Conservation (phyloP, 1,140 invertebrate genomes). For the Lanistes nyassanus region DNA sequence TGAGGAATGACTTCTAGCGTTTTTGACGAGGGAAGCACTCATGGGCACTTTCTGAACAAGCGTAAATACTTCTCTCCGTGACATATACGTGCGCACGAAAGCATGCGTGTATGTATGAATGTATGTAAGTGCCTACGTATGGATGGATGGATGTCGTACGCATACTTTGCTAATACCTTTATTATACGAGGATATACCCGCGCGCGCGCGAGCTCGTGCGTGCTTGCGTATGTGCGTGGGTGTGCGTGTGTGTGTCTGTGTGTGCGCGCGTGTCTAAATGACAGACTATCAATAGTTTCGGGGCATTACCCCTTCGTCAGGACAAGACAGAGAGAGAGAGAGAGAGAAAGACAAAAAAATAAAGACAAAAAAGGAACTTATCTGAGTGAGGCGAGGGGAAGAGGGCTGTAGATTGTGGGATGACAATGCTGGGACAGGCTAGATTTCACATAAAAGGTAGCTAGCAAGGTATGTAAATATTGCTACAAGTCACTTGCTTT, state of each 20-base stretch:
- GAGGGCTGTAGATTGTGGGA: neutral
- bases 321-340: too few relatives aligned
- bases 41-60: neutral
- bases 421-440: too few relatives aligned
- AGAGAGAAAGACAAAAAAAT: too few relatives aligned
- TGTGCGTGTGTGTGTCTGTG: too few relatives aligned
- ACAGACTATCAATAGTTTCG: too few relatives aligned
- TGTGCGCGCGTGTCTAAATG: too few relatives aligned
- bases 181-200: too few relatives aligned
- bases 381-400: neutral
- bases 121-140: neutral
- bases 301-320: too few relatives aligned
- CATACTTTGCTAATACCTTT: neutral
- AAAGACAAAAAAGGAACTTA: neutral
- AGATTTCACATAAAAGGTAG: too few relatives aligned
- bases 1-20: neutral
- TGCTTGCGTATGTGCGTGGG: too few relatives aligned
- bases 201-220: too few relatives aligned
- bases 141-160: neutral
- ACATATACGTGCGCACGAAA: neutral
- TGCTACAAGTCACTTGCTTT: neutral
- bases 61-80: neutral
- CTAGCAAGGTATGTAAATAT: neutral
- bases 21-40: neutral
- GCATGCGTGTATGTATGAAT: neutral